Conservation (phyloP, 2,888 invertebrate species). For the Amphipoea oculea region DNA sequence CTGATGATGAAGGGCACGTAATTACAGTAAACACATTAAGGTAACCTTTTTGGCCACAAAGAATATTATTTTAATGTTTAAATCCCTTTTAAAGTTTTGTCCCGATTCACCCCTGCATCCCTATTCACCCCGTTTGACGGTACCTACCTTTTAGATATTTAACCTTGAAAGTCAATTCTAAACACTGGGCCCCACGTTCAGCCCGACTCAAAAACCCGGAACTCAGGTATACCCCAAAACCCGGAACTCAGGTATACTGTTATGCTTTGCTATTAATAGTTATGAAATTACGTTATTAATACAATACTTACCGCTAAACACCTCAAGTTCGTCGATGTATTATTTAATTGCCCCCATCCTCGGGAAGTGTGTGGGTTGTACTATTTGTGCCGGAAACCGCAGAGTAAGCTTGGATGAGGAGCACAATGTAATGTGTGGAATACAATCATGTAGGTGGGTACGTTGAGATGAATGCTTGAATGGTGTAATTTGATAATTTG, state of each 20-base stretch:
- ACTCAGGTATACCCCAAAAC: no score
- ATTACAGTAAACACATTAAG: no score
- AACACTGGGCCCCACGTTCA: no score
- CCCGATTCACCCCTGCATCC: no score
- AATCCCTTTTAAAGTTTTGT: no score
- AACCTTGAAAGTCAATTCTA: no score
- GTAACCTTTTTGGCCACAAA: no score
- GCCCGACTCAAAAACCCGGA: no score
- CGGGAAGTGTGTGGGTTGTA: conserved; percentile 10
- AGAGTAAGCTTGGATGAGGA: background rate
- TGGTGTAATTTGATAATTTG: background rate
- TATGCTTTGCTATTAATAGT: background rate
- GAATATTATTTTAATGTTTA: no score
- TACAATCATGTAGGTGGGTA: background rate
- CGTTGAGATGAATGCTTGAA: background rate
- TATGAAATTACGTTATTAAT: background rate
- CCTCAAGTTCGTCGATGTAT: conserved; percentile 37
- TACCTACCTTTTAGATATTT: background rate
- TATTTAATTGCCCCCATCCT: conserved; percentile 33
- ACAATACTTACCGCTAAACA: background rate
- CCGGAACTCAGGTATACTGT: background rate
- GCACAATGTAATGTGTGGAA: conserved; percentile 4
- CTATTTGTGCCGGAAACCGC: conserved; percentile 34
- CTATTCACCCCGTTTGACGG: no score
- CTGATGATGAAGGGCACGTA: no score